phyloP scores from a whole-genome alignment of 2,113 vertebrate species.

The Cheilinus undulatus region DNA sequence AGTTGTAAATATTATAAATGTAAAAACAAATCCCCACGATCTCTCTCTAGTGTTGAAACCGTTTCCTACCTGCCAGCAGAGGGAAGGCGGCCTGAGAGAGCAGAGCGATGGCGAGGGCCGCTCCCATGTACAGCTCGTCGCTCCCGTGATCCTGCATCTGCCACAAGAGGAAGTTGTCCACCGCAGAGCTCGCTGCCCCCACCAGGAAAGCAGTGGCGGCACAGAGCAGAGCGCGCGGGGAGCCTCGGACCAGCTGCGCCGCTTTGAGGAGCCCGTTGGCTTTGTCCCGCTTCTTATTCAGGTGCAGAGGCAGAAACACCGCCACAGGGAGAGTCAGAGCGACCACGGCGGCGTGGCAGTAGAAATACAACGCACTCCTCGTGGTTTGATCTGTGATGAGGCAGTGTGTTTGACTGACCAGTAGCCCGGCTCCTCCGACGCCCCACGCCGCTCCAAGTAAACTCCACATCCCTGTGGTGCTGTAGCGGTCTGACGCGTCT shows the following conservation, averaged over 20 bases:
- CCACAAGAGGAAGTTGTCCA: slow-evolving; percentile 91
- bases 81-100: slow-evolving; percentile 84
- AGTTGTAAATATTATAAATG: too few species aligned
- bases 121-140: slow-evolving; percentile 87
- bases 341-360: slow-evolving; percentile 76
- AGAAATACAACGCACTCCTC: slow-evolving; percentile 83
- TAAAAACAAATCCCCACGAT: too few species aligned
- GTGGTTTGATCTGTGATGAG: slow-evolving; percentile 38
- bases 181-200: slow-evolving; percentile 64
- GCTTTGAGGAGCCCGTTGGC: slow-evolving; percentile 80
- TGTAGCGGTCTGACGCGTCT: slow-evolving; percentile 86
- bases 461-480: slow-evolving; percentile 81
- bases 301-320: slow-evolving; percentile 80
- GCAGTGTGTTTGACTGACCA: slow-evolving; percentile 85
- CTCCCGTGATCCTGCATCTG: slow-evolving; percentile 88
- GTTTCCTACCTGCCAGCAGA: slow-evolving; percentile 62
- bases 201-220: slow-evolving; percentile 82
- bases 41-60: too few species aligned
- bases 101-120: slow-evolving; percentile 77
- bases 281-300: slow-evolving; percentile 68
- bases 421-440: slow-evolving; percentile 72
- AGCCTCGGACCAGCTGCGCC: slow-evolving; percentile 78
- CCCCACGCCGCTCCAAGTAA: slow-evolving; percentile 82
- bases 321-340: slow-evolving; percentile 69
- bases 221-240: slow-evolving; percentile 80